phyloP scores from a whole-genome alignment of 1,140 invertebrate species.

The Oncopodura yosiiana region DNA sequence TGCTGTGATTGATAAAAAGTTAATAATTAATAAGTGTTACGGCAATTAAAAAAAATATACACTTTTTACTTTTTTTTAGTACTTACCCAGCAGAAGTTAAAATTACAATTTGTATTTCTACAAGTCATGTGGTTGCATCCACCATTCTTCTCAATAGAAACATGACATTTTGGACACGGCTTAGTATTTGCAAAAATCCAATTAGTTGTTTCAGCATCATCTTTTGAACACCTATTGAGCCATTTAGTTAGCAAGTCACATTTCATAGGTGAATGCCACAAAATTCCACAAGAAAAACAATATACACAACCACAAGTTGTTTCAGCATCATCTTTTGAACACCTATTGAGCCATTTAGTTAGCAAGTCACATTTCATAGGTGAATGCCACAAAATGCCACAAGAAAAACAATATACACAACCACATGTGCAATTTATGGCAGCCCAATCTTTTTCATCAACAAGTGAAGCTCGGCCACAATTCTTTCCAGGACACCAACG shows the following conservation, averaged over 20 bases:
- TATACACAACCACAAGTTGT: conserved; percentile 68
- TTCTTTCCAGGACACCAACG: conserved; percentile 53
- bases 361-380: conserved; percentile 52
- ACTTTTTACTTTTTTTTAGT: conserved; percentile 48
- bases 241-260: conserved; percentile 51
- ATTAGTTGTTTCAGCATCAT: conserved; percentile 57
- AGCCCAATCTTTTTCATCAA: conserved; percentile 41
- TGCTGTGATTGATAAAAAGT: neutral
- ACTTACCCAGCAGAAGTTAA: conserved; percentile 60
- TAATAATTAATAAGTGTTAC: neutral
- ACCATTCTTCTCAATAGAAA: conserved; percentile 54
- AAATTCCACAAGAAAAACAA: conserved; percentile 52
- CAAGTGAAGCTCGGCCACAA: conserved; percentile 47
- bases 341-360: conserved; percentile 55
- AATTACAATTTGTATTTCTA: conserved; percentile 50
- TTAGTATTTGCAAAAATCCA: conserved; percentile 61
- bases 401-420: conserved; percentile 56
- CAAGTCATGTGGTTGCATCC: conserved; percentile 61
- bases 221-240: conserved; percentile 55
- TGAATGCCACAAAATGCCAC: conserved; percentile 54
- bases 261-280: conserved; percentile 55
- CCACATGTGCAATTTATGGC: conserved; percentile 61
- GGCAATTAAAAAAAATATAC: conserved; percentile 35
- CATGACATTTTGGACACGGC: conserved; percentile 53
- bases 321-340: conserved; percentile 54